Percentiles rank a stretch among this genome's conserved stretches.
These are phyloP conservation scores for Drosophila albomicans DNA, from an alignment of 1,140 invertebrate genomes.

Conservation along the genomic window DNA sequence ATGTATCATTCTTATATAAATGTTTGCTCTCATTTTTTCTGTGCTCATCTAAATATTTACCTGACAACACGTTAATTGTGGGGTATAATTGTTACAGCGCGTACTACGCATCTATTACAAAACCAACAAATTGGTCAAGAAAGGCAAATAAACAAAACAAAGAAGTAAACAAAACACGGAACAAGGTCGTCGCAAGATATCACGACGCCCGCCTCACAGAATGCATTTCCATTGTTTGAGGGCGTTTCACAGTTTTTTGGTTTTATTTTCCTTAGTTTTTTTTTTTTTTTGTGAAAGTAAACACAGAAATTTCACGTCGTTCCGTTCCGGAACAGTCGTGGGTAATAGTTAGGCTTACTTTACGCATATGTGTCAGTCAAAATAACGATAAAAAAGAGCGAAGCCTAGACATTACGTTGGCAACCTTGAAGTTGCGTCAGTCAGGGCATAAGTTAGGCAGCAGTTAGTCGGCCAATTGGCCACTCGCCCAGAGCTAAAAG, in stretches of 20 bases:
- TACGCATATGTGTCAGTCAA: conserved; percentile 15
- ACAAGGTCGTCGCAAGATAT: conserved; percentile 54
- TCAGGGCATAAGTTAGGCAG: neutral
- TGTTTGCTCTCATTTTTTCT: neutral
- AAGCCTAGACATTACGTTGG: conserved; percentile 24
- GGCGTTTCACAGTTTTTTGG: neutral
- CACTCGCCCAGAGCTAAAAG: conserved; percentile 11
- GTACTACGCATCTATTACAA: conserved; percentile 19
- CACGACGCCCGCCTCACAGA: conserved; percentile 39
- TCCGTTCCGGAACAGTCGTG: conserved; percentile 55
- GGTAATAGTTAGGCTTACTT: conserved; percentile 23
- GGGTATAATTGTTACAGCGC: conserved; percentile 17
- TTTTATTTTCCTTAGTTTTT: conserved; percentile 14
- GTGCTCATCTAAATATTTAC: conserved; percentile 15
- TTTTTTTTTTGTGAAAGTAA: conserved; percentile 68
- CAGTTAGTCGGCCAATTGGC: conserved; percentile 9
- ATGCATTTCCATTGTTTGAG: conserved; percentile 70
- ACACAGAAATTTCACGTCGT: conserved; percentile 56
- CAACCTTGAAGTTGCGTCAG: conserved; percentile 71
- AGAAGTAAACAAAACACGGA: conserved; percentile 19
- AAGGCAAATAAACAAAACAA: conserved; percentile 40
- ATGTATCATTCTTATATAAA: too few relatives aligned
- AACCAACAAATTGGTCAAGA: conserved; percentile 19
- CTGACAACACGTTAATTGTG: conserved; percentile 4
- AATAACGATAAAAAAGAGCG: too few relatives aligned